Evolutionary conservation across 2,888 invertebrate species (phyloP).

Genomic region (Syrphus vitripennis): DNA sequence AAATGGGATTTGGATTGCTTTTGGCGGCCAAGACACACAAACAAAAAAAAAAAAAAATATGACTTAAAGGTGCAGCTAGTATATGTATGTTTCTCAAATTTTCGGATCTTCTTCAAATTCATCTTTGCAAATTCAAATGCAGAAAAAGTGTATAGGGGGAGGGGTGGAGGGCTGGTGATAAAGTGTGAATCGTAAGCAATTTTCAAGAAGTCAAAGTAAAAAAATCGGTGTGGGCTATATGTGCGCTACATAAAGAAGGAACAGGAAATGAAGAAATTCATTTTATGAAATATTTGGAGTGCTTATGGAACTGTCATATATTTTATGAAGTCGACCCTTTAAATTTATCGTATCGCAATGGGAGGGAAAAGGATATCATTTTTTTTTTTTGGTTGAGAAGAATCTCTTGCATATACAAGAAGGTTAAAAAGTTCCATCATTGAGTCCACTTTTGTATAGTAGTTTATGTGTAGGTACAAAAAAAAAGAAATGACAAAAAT

Average conservation of each 20-base stretch:
- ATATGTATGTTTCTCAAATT: background rate
- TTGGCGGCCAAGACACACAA: background rate
- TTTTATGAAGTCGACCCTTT: slow-evolving; percentile 38
- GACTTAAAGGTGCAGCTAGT: background rate
- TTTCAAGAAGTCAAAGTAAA: background rate
- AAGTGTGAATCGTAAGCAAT: slow-evolving; percentile 9
- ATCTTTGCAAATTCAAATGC: slow-evolving; percentile 10
- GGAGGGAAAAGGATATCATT: background rate
- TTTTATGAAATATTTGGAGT: slow-evolving; percentile 35
- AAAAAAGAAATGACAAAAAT: slow-evolving; percentile 6
- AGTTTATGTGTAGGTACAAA: background rate
- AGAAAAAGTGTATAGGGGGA: background rate
- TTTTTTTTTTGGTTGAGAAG: too few relatives aligned
- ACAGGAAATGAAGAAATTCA: slow-evolving; percentile 42
- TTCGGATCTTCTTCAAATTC: background rate
- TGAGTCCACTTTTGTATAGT: background rate
- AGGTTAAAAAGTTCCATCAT: background rate
- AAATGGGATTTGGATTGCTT: background rate
- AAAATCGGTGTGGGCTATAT: background rate
- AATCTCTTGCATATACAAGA: background rate
- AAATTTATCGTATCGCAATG: slow-evolving; percentile 9
- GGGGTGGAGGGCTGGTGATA: background rate
- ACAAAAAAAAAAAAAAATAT: background rate
- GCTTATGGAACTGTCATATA: slow-evolving; percentile 46
- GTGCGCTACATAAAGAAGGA: background rate